Conservation (phyloP, 2,888 invertebrate genomes). For the Artemia sinica region DNA sequence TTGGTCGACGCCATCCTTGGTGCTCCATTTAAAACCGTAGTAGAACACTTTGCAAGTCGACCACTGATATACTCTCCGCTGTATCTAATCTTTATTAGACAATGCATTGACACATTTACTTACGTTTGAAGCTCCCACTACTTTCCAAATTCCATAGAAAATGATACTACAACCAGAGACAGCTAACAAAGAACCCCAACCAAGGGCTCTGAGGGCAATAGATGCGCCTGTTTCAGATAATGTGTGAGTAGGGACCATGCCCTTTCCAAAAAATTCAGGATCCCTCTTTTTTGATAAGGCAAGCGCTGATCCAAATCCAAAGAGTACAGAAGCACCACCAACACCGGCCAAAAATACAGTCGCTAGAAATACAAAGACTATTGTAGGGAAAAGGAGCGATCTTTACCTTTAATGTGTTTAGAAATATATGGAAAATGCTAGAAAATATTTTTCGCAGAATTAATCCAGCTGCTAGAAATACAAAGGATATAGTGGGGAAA, state of each 20-base stretch:
- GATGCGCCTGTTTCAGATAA: constrained; percentile 55
- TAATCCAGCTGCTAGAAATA: constrained; percentile 40
- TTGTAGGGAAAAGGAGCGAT: too few species aligned
- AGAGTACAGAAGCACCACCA: constrained; percentile 56
- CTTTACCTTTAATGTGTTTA: too few species aligned
- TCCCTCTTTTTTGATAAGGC: constrained; percentile 60
- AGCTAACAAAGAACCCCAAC: constrained; percentile 72
- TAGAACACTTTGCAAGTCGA: too few species aligned
- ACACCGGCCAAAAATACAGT: constrained; percentile 51
- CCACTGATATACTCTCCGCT: too few species aligned
- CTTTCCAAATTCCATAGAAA: constrained; percentile 68
- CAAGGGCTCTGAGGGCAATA: constrained; percentile 64
- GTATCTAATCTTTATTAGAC: too few species aligned
- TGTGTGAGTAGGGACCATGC: constrained; percentile 28
- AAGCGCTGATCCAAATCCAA: constrained; percentile 63
- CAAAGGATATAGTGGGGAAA: too few species aligned
- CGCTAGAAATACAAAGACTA: constrained; percentile 37
- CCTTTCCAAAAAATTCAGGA: constrained; percentile 57
- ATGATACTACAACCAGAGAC: constrained; percentile 62
- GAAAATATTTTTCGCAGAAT: too few species aligned
- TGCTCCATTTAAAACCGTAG: too few species aligned
- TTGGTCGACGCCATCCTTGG: too few species aligned
- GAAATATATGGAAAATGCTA: too few species aligned
- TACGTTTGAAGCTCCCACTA: constrained; percentile 68
- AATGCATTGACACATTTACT: constrained; percentile 29